Base-by-base conservation (phyloP, 2,888 invertebrate genomes). In the Cacoxenus indagator region DNA sequence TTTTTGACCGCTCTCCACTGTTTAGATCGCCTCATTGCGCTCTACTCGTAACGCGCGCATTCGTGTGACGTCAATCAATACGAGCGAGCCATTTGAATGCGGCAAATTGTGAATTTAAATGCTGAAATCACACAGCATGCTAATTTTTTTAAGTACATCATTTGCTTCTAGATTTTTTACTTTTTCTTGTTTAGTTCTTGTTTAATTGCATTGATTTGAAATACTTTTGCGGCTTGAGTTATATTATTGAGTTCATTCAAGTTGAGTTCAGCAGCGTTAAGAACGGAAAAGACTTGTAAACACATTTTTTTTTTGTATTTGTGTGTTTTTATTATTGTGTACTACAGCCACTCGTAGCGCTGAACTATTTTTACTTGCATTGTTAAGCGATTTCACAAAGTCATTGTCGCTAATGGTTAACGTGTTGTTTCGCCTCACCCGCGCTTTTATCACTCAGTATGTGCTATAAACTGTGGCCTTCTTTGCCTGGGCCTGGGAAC, bases 21-120 rank as follows among this genome's bases (percentile, higher is more conserved):
- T 22, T 17, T 22, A 19, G 4, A 0, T 2, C 48, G 19, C 48
- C 31, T 37, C 9, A 2, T 37, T 37, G 31, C 14, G 1, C 37
- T 37, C 37, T 37, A 14, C 37, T 37, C 37, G 37, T 9, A 48
- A 19, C 22, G 51, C 51, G 17, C 19, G 19, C 17, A n/a, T 0
- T 17, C 31, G 37, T 31, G 59, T 59, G 69, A 69, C 69, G 69
- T 69, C 69, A 69, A 69, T 59, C 9, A 24, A 9, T 5, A 37
- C 54, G 11, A 4, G 9, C 22, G 17, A n/a, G n/a, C n/a, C 51
- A 14, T 37, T 37, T 4, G 8, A 14, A 37, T 11, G 37, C 2
- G 37, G 9, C 37, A 19, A 19, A 51, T 17, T 19, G 22, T 17
- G 19, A 51, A 51, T 51, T 51, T n/a, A 51, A 51, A 51, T 51